Conservation (phyloP, 2,113 vertebrate species). For the Meles meles region DNA sequence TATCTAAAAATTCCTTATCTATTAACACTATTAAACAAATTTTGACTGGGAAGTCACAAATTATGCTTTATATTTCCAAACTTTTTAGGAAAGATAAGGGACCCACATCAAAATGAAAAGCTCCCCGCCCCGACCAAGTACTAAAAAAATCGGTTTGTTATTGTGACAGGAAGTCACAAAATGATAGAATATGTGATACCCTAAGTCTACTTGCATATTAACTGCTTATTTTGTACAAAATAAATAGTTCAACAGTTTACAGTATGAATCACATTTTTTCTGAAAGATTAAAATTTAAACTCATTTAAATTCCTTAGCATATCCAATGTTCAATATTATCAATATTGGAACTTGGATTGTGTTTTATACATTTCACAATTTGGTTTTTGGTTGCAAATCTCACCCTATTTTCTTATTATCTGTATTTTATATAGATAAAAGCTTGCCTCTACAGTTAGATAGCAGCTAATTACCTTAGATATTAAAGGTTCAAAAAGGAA, state of each 20-base stretch:
- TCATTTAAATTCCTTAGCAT: background rate
- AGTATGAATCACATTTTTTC: background rate
- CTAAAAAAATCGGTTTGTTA: background rate
- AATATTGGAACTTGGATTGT: background rate
- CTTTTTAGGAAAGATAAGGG: background rate
- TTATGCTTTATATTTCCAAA: background rate
- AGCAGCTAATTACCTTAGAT: background rate
- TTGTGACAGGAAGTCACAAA: conserved; percentile 6
- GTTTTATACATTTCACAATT: conserved; percentile 3
- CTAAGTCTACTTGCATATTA: background rate
- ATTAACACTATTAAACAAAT: background rate
- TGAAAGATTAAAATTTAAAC: conserved; percentile 14
- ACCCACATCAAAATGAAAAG: background rate
- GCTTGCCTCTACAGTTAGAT: background rate
- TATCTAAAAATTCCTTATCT: background rate
- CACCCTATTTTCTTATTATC: background rate
- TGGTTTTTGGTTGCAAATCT: background rate
- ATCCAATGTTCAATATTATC: background rate
- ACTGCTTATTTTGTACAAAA: background rate
- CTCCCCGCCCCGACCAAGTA: background rate
- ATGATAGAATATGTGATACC: background rate
- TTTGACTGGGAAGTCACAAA: conserved; percentile 5
- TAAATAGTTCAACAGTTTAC: background rate
- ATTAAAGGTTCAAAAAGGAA: conserved; percentile 1
- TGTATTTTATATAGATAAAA: background rate